A percentile compares a stretch with the other conserved stretches of the same genome.
These are phyloP conservation scores for Drosophila nasuta DNA, from an alignment of 1,140 invertebrate genomes.

Conservation along the genomic window DNA sequence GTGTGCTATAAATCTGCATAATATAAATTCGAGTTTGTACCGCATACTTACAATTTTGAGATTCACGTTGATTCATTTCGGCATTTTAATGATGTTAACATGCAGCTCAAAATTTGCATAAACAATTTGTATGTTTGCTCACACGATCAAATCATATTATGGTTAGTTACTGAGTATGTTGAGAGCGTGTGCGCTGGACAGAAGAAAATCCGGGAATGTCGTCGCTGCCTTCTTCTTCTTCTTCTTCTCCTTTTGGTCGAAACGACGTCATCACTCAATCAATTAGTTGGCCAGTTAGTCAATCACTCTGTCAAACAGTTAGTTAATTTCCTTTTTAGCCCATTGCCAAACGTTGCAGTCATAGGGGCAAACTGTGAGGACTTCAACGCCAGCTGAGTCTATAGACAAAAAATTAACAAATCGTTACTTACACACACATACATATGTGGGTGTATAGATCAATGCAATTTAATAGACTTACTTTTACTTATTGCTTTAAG, in stretches of 20 bases:
- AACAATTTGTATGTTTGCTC: neutral
- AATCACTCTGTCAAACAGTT: constrained; percentile 8
- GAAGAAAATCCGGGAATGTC: neutral
- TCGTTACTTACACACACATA: neutral
- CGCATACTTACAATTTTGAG: too few species aligned
- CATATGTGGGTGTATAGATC: constrained; percentile 8
- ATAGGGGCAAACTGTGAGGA: constrained; percentile 29
- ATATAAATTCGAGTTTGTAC: neutral
- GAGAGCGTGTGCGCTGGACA: constrained; percentile 1
- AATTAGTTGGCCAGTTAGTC: constrained; percentile 2
- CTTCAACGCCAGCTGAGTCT: constrained; percentile 7
- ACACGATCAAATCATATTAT: neutral
- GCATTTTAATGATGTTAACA: too few species aligned
- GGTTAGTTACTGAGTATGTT: neutral
- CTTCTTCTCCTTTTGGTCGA: neutral
- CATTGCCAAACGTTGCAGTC: constrained; percentile 20
- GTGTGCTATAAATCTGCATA: neutral
- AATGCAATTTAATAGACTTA: neutral
- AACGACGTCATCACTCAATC: constrained; percentile 13
- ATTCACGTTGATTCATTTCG: too few species aligned
- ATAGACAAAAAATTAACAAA: constrained; percentile 1
- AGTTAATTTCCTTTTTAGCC: constrained; percentile 36
- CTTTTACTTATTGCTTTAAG: too few species aligned
- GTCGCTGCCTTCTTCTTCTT: neutral
- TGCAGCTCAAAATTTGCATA: neutral